Percentiles rank a stretch among this genome's conserved stretches.
Conservation (phyloP, 2,113 vertebrate species). For the Chionis minor region DNA sequence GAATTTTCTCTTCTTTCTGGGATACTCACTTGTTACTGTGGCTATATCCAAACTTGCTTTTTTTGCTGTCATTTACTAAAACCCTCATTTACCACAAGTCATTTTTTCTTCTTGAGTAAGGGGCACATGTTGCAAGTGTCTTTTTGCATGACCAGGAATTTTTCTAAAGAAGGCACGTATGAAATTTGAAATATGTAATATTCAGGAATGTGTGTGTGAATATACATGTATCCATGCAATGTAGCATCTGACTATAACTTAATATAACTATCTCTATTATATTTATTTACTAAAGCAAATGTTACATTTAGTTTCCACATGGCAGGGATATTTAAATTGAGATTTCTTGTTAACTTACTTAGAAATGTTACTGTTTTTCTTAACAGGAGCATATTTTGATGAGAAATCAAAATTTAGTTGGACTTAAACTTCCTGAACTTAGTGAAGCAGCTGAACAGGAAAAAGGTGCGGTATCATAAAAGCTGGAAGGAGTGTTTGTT, state of each 20-base stretch:
- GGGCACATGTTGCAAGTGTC: not conserved
- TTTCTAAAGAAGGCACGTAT: not conserved
- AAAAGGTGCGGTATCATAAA: conserved; percentile 81
- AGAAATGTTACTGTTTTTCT: conserved; percentile 31
- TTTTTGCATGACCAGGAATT: not conserved
- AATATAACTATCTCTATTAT: not conserved
- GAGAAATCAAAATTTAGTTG: conserved; percentile 89
- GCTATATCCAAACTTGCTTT: not conserved
- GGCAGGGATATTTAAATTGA: not conserved
- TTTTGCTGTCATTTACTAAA: not conserved
- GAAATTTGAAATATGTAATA: not conserved
- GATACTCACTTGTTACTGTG: not conserved
- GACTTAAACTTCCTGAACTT: conserved; percentile 91
- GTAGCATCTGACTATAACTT: not conserved
- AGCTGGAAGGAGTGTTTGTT: not conserved
- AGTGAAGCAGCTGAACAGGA: conserved; percentile 93
- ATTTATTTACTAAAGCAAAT: not conserved
- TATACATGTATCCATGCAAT: not conserved
- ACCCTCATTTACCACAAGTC: not conserved
- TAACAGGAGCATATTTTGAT: conserved; percentile 92
- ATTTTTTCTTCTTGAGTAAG: not conserved
- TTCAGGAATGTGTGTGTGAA: not conserved
- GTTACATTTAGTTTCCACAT: not conserved
- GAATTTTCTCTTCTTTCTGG: not conserved
- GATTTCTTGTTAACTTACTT: not conserved